Conservation (phyloP, 1,140 invertebrate genomes). For the Parapsyche elsis region DNA sequence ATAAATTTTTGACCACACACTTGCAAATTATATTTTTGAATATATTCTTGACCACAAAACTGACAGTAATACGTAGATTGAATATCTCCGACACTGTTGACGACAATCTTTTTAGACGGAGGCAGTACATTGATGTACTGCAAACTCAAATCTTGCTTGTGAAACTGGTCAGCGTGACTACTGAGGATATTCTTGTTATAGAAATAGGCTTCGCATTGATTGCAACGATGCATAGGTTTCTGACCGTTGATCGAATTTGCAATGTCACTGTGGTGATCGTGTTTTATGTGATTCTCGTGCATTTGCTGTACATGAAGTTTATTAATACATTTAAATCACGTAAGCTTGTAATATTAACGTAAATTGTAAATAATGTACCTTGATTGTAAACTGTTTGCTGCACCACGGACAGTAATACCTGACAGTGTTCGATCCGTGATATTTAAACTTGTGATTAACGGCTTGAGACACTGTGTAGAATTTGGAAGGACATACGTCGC, state of each 20-base stretch:
- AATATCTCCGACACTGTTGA: conserved; percentile 70
- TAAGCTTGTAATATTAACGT: too few species aligned
- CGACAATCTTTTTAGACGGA: conserved; percentile 70
- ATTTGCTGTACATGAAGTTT: conserved; percentile 72
- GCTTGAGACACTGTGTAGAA: conserved; percentile 73
- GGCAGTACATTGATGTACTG: conserved; percentile 68
- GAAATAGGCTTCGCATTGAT: conserved; percentile 71
- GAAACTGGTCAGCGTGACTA: conserved; percentile 74
- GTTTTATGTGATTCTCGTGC: conserved; percentile 70
- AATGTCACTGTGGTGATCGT: conserved; percentile 61
- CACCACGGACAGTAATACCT: conserved; percentile 77
- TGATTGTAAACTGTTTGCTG: conserved; percentile 76
- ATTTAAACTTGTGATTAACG: conserved; percentile 76
- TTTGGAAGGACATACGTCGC: conserved; percentile 71
- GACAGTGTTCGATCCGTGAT: conserved; percentile 71
- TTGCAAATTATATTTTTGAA: conserved; percentile 76
- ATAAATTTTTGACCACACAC: conserved; percentile 59
- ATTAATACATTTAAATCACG: too few species aligned
- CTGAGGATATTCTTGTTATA: conserved; percentile 70
- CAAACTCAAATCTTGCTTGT: conserved; percentile 68
- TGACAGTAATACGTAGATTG: conserved; percentile 75
- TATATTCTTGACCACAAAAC: conserved; percentile 75
- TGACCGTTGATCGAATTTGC: conserved; percentile 59
- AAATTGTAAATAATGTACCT: conserved; percentile 66
- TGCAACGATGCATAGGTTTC: conserved; percentile 67